These are phyloP conservation scores for Macaria liturata DNA, from an alignment of 2,888 invertebrate genomes.

Conservation along the genomic window DNA sequence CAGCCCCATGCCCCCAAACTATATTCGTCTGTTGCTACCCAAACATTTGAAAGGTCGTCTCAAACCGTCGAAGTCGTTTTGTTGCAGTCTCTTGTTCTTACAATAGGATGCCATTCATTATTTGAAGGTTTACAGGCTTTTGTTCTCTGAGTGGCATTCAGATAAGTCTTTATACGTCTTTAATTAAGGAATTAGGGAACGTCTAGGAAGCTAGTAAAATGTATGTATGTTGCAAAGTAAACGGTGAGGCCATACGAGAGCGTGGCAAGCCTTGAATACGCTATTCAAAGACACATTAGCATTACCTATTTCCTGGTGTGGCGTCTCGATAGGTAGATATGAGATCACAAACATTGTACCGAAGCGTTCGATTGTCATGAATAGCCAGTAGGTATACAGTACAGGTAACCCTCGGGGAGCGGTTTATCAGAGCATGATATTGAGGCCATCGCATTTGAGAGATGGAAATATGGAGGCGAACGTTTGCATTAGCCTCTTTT, in stretches of 20 bases:
- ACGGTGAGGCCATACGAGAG: slow-evolving; percentile 71
- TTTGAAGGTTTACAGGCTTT: slow-evolving; percentile 36
- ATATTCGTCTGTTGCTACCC: slow-evolving; percentile 62
- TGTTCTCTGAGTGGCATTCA: slow-evolving; percentile 31
- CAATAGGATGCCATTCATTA: slow-evolving; percentile 30
- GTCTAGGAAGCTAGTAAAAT: slow-evolving; percentile 55
- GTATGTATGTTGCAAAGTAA: slow-evolving; percentile 57
- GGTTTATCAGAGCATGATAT: slow-evolving; percentile 70
- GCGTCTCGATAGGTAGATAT: slow-evolving; percentile 49
- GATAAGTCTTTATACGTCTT: slow-evolving; percentile 29
- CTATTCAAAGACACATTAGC: slow-evolving; percentile 79
- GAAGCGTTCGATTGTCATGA: slow-evolving; percentile 50
- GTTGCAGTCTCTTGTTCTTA: slow-evolving; percentile 19
- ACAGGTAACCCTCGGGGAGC: slow-evolving; percentile 56
- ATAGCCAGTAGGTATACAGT: slow-evolving; percentile 49
- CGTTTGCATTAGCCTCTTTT: slow-evolving; percentile 74
- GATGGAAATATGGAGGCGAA: slow-evolving; percentile 61
- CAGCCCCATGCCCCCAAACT: slow-evolving; percentile 38
- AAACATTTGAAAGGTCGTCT: slow-evolving; percentile 50
- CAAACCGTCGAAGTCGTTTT: slow-evolving; percentile 40
- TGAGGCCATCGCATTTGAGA: slow-evolving; percentile 66
- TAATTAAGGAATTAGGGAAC: slow-evolving; percentile 44
- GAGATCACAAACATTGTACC: slow-evolving; percentile 56
- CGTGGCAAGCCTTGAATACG: slow-evolving; percentile 76
- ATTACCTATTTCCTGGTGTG: slow-evolving; percentile 76